Percentiles rank a stretch among this genome's conserved stretches.
phyloP scores from a whole-genome alignment of 2,888 invertebrate genomes.

The Loripinus fragilis region DNA sequence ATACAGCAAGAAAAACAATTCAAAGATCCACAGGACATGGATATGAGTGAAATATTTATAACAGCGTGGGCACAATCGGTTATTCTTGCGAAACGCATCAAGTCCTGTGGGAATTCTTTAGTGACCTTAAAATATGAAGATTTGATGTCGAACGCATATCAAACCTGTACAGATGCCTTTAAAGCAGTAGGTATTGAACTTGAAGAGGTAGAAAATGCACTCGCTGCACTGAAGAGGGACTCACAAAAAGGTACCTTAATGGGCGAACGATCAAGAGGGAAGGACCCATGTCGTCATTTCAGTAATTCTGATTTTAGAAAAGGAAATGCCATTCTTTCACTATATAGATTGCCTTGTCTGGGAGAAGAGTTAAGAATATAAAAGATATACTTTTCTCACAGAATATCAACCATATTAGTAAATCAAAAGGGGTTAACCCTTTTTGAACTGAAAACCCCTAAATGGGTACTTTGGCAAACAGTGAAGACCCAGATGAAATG shows the following conservation, averaged over 20 bases:
- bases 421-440: too few relatives aligned
- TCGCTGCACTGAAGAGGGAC: constrained; percentile 48
- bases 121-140: constrained; percentile 53
- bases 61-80: constrained; percentile 46
- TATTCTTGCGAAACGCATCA: constrained; percentile 23
- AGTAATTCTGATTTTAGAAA: neutral
- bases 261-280: neutral
- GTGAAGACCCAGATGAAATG: too few relatives aligned
- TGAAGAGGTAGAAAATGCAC: constrained; percentile 35
- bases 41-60: constrained; percentile 43
- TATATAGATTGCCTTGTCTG: constrained; percentile 38
- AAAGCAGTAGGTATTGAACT: constrained; percentile 39
- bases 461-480: too few relatives aligned
- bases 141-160: constrained; percentile 35
- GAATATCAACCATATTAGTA: too few relatives aligned
- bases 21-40: constrained; percentile 18
- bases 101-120: constrained; percentile 14
- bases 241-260: constrained; percentile 44
- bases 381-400: too few relatives aligned
- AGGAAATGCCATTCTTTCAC: constrained; percentile 32
- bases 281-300: constrained; percentile 1
- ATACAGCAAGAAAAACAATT: constrained; percentile 7
- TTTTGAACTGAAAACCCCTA: too few relatives aligned
- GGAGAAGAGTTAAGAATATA: too few relatives aligned
- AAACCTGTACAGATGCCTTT: constrained; percentile 36